Percentiles rank a stretch among this genome's conserved stretches.
Conservation (phyloP, 2,888 invertebrate species). For the Eupithecia pulchellata region DNA sequence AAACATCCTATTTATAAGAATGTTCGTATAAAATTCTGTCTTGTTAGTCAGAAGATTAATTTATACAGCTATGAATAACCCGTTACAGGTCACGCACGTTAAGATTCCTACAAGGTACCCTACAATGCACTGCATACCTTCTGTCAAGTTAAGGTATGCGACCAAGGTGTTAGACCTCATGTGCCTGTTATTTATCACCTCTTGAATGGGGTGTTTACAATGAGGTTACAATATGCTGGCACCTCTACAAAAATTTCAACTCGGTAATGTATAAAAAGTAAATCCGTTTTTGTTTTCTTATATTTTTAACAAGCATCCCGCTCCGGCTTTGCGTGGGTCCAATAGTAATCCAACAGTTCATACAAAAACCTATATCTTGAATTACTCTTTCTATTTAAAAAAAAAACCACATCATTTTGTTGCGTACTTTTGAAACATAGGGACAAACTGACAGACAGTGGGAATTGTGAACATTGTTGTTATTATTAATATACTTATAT, state of each 20-base stretch:
- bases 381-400: too few species aligned
- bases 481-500: too few species aligned
- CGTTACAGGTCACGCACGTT: conserved; percentile 3
- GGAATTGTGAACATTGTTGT: too few species aligned
- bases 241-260: background rate
- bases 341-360: too few species aligned
- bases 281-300: too few species aligned
- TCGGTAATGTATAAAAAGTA: too few species aligned
- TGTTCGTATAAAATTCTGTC: background rate
- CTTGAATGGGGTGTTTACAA: background rate
- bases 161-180: conserved; percentile 6
- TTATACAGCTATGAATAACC: conserved; percentile 1
- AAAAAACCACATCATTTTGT: too few species aligned
- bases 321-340: too few species aligned
- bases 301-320: background rate
- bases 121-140: conserved; percentile 1
- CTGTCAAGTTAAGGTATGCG: conserved; percentile 3
- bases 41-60: background rate
- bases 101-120: background rate
- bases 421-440: too few species aligned
- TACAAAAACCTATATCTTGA: too few species aligned
- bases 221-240: background rate
- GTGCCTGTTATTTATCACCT: background rate
- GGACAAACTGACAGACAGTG: too few species aligned
- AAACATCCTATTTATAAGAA: background rate